Evolutionary conservation across 2,797 vertebrate species (phyloP).

Genomic region (Enteromius trimaculatus): DNA sequence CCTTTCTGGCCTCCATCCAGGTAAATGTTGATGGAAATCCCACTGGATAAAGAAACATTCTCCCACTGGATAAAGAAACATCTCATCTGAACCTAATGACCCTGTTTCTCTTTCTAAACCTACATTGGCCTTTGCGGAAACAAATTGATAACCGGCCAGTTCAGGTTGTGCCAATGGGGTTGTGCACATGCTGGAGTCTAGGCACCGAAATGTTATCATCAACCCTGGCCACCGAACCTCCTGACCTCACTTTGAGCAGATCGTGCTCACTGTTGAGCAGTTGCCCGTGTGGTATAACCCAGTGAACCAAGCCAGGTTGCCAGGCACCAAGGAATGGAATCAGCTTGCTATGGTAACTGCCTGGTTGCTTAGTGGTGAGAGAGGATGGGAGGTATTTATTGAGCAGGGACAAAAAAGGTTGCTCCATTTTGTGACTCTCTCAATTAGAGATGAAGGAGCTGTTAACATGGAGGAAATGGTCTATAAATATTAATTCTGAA

Average conservation of each 20-base stretch:
- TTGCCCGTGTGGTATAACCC: slow-evolving; percentile 43
- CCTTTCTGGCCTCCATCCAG: slow-evolving; percentile 65
- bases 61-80: slow-evolving; percentile 11
- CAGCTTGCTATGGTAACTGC: slow-evolving; percentile 75
- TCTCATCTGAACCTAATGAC: slow-evolving; percentile 35
- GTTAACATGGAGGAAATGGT: slow-evolving; percentile 38
- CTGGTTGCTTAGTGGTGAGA: slow-evolving; percentile 47
- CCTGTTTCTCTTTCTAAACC: slow-evolving; percentile 45
- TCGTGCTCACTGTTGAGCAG: slow-evolving; percentile 46
- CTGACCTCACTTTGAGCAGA: slow-evolving; percentile 44
- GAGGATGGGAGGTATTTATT: slow-evolving; percentile 55
- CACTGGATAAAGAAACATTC: slow-evolving; percentile 38
- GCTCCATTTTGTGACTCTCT: slow-evolving; percentile 47
- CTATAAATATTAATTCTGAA: slow-evolving; percentile 26
- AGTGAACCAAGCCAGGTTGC: slow-evolving; percentile 72
- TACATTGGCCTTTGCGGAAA: slow-evolving; percentile 1
- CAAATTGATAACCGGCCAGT: slow-evolving; percentile 30
- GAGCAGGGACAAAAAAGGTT: slow-evolving; percentile 43
- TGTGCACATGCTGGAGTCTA: slow-evolving; percentile 9
- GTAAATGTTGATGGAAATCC: slow-evolving; percentile 41
- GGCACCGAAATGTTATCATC: slow-evolving; percentile 40
- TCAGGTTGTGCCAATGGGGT: slow-evolving; percentile 21
- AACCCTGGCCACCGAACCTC: slow-evolving; percentile 33
- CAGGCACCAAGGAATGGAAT: slow-evolving; percentile 73
- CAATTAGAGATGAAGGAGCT: slow-evolving; percentile 41